Evolutionary conservation across 2,113 vertebrate species (phyloP).

Genomic region (Phalacrocorax carbo): DNA sequence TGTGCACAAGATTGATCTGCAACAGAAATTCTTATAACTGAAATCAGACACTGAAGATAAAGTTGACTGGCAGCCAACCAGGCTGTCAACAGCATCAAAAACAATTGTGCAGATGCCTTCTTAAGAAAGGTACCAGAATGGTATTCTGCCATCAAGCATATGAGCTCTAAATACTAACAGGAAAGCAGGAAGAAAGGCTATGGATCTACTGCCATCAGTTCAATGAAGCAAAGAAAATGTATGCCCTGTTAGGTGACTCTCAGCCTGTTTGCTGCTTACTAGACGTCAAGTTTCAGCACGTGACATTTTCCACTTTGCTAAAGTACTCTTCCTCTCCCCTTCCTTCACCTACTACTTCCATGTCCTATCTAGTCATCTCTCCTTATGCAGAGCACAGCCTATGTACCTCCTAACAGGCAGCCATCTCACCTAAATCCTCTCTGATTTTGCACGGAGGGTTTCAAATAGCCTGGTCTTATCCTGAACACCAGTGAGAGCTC

Average conservation of each 20-base stretch:
- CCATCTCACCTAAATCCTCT: background rate
- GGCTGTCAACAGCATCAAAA: conserved; percentile 48
- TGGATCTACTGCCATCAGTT: background rate
- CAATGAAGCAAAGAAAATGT: conserved; percentile 14
- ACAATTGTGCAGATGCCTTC: conserved; percentile 1
- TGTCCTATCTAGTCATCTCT: background rate
- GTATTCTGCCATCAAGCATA: background rate
- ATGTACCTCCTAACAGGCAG: background rate
- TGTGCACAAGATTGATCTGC: background rate
- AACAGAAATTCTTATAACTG: conserved; percentile 1
- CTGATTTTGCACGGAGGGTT: background rate
- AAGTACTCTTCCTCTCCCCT: background rate
- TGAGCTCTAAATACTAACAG: background rate
- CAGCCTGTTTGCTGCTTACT: background rate
- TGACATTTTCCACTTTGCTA: background rate
- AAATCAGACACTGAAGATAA: conserved; percentile 31
- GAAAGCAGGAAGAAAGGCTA: background rate
- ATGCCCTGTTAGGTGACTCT: background rate
- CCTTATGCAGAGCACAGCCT: background rate
- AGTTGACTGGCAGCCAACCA: conserved; percentile 43
- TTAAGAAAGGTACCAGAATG: conserved; percentile 21
- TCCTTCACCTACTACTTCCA: background rate
- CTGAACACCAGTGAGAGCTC: background rate
- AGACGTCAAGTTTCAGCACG: background rate
- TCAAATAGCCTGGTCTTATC: background rate